Percentiles rank a stretch among this genome's conserved stretches.
Conservation (phyloP, 2,888 invertebrate species). For the Masnerella sp. region DNA sequence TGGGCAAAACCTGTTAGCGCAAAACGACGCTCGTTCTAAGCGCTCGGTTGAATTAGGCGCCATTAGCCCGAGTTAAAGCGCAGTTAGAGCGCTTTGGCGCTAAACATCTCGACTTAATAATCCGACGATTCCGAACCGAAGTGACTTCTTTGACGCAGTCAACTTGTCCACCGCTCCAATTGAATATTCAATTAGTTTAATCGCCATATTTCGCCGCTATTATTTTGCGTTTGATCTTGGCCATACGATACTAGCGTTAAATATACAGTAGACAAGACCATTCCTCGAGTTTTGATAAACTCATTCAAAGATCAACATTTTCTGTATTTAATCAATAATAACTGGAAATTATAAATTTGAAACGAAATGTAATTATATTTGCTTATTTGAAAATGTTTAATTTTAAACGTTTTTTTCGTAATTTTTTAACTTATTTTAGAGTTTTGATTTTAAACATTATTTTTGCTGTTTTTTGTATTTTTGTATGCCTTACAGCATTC, state of each 20-base stretch:
- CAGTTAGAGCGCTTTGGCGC: constrained; percentile 31
- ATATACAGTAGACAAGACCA: constrained; percentile 23
- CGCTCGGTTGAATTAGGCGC: constrained; percentile 20
- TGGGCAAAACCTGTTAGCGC: constrained; percentile 15
- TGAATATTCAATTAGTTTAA: constrained; percentile 37
- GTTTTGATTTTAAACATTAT: no score
- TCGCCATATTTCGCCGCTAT: constrained; percentile 13
- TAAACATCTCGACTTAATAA: constrained; percentile 32
- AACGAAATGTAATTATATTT: no score
- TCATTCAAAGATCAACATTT: no score
- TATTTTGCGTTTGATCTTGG: constrained; percentile 27
- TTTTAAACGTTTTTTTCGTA: no score
- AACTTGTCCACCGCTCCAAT: constrained; percentile 14
- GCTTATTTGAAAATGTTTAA: no score
- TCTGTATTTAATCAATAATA: no score
- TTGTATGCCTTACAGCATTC: no score
- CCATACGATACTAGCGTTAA: constrained; percentile 14
- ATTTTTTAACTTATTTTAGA: no score
- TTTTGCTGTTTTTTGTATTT: no score
- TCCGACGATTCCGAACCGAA: constrained; percentile 2
- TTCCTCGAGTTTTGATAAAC: constrained; percentile 9
- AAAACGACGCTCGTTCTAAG: constrained; percentile 20
- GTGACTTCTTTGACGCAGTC: constrained; percentile 20
- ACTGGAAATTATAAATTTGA: no score
- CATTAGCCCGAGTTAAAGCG: constrained; percentile 29